Conservation (phyloP, 2,113 vertebrate genomes). For the Tragelaphus imberbis region DNA sequence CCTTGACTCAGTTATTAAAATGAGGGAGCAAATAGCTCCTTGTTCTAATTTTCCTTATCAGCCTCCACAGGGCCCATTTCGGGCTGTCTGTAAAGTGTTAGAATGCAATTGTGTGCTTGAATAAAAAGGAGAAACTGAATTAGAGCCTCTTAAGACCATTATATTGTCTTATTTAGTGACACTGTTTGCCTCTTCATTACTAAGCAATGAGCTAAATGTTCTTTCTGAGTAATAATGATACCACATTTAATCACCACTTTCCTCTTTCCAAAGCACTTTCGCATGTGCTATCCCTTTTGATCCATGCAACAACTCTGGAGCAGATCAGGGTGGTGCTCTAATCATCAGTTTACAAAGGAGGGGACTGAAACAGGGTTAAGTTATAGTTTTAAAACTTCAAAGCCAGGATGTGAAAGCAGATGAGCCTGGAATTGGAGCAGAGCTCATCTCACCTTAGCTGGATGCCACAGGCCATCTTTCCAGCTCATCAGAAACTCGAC, state of each 20-base stretch:
- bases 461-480: neutral
- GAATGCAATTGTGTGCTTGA: slow-evolving; percentile 70
- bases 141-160: slow-evolving; percentile 73
- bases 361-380: neutral
- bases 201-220: slow-evolving; percentile 69
- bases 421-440: neutral
- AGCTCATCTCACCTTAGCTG: neutral
- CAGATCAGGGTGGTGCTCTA: neutral
- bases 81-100: slow-evolving; percentile 66
- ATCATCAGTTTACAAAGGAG: neutral
- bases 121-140: slow-evolving; percentile 71
- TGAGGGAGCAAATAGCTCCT: slow-evolving; percentile 68
- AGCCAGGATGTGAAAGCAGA: neutral
- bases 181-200: slow-evolving; percentile 64
- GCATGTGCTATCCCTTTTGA: neutral
- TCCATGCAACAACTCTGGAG: neutral
- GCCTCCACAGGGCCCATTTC: slow-evolving; percentile 71
- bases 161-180: slow-evolving; percentile 72
- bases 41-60: slow-evolving; percentile 75
- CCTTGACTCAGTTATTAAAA: slow-evolving; percentile 72
- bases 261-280: slow-evolving; percentile 31
- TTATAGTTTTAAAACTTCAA: neutral
- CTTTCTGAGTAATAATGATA: slow-evolving; percentile 52
- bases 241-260: slow-evolving; percentile 60
- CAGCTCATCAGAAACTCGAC: neutral